Percentiles rank a stretch among this genome's conserved stretches.
These are phyloP conservation scores for Triplophysa rosa DNA, from an alignment of 2,113 vertebrate genomes.

Conservation along the genomic window DNA sequence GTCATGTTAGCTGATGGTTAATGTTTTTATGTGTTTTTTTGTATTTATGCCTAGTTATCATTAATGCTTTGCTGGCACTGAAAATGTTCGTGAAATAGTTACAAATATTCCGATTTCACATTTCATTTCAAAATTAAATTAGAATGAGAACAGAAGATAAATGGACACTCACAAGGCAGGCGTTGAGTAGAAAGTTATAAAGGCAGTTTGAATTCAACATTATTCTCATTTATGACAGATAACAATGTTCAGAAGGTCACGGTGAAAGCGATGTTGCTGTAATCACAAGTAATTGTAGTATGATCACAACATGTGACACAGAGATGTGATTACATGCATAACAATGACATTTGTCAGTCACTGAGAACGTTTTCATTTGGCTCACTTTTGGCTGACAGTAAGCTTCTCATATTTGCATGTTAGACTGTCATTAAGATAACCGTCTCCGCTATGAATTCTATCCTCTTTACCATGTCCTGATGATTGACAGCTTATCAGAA, in stretches of 20 bases:
- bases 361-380: not conserved
- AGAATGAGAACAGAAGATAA: not conserved
- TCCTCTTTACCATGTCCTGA: not conserved
- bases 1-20: too few relatives aligned
- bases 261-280: not conserved
- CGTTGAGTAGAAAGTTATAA: not conserved
- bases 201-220: not conserved
- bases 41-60: too few relatives aligned
- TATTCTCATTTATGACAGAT: not conserved
- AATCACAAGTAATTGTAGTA: conserved; percentile 26
- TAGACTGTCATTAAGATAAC: conserved; percentile 12
- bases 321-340: conserved; percentile 13
- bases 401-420: conserved; percentile 23
- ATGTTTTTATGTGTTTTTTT: too few relatives aligned
- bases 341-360: not conserved
- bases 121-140: not conserved
- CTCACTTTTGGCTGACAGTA: conserved; percentile 21
- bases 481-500: conserved; percentile 3
- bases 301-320: not conserved
- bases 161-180: not conserved
- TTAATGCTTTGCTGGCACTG: too few relatives aligned
- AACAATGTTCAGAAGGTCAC: conserved; percentile 4
- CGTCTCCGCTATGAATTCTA: conserved; percentile 6
- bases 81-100: too few relatives aligned
- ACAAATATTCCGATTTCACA: too few relatives aligned